Conservation (phyloP, 2,113 vertebrate genomes). For the Oryzias celebensis region DNA sequence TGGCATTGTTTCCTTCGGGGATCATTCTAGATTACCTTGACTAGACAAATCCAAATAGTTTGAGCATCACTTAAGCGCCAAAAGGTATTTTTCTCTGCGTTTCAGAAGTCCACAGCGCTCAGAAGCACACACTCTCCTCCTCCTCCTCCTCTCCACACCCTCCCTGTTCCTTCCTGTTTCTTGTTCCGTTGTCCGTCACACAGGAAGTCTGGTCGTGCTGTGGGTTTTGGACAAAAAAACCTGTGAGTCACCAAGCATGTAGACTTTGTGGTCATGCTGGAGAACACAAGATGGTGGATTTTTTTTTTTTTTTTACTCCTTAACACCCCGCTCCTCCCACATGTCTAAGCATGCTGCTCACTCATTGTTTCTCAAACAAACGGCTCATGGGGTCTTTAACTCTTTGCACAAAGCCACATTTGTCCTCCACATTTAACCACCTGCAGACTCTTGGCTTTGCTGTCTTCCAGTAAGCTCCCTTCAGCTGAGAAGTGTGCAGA, state of each 20-base stretch:
- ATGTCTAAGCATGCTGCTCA: slow-evolving; percentile 34
- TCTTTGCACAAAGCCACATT: slow-evolving; percentile 57
- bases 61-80: no score
- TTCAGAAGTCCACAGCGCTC: slow-evolving; percentile 8
- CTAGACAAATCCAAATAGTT: no score
- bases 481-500: slow-evolving; percentile 39
- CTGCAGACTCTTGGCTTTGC: slow-evolving; percentile 65
- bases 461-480: slow-evolving; percentile 47
- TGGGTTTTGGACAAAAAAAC: slow-evolving; percentile 40
- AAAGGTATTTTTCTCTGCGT: no score
- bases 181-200: slow-evolving; percentile 63
- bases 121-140: slow-evolving; percentile 12
- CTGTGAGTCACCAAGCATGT: slow-evolving; percentile 48
- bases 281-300: slow-evolving; percentile 20
- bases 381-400: slow-evolving; percentile 47
- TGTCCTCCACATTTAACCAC: slow-evolving; percentile 56
- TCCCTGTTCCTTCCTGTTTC: slow-evolving; percentile 73
- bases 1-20: no score
- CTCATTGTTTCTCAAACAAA: slow-evolving; percentile 62
- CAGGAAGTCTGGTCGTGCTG: slow-evolving; percentile 63
- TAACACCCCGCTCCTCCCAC: slow-evolving; percentile 2
- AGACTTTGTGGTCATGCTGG: slow-evolving; percentile 31
- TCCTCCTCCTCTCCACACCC: slow-evolving; percentile 44
- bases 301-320: neutral
- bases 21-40: no score